A percentile compares a stretch with the other conserved stretches of the same genome.
phyloP scores from a whole-genome alignment of 2,113 vertebrate species.

The Thinocorus orbignyianus region DNA sequence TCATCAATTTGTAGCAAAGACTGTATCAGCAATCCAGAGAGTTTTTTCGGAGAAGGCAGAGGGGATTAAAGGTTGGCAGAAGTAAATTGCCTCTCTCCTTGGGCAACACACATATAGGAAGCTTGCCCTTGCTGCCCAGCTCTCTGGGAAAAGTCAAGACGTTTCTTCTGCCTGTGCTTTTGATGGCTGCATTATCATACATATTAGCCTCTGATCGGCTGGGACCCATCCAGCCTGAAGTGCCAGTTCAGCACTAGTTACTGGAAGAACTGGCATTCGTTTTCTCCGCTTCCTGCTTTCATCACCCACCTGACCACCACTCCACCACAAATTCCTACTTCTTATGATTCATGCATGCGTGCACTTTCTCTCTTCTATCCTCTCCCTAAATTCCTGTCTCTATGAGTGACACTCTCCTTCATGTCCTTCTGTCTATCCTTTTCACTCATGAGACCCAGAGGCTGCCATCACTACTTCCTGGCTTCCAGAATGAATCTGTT shows the following conservation, averaged over 20 bases:
- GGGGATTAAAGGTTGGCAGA: neutral
- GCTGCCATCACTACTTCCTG: neutral
- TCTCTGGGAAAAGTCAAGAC: neutral
- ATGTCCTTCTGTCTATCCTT: neutral
- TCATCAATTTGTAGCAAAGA: neutral
- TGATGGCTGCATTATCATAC: neutral
- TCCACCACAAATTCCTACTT: conserved; percentile 13
- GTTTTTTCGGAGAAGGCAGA: neutral
- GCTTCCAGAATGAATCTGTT: rapidly evolving
- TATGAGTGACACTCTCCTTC: neutral
- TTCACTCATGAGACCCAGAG: neutral
- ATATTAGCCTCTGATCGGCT: neutral
- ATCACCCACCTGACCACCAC: neutral
- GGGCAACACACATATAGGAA: neutral
- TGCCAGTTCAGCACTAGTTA: neutral
- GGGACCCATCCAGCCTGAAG: neutral
- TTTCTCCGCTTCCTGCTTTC: conserved; percentile 33
- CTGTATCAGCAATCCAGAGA: neutral
- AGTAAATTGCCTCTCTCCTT: neutral
- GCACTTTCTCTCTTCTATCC: neutral
- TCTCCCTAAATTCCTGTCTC: neutral
- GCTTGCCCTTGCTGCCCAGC: neutral
- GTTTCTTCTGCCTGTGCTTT: neutral
- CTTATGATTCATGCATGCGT: neutral
- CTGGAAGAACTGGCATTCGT: conserved; percentile 5